Percentiles rank a stretch among this genome's conserved stretches.
Conservation (phyloP, 2,797 vertebrate genomes). For the Heteromormyrus szaboi region DNA sequence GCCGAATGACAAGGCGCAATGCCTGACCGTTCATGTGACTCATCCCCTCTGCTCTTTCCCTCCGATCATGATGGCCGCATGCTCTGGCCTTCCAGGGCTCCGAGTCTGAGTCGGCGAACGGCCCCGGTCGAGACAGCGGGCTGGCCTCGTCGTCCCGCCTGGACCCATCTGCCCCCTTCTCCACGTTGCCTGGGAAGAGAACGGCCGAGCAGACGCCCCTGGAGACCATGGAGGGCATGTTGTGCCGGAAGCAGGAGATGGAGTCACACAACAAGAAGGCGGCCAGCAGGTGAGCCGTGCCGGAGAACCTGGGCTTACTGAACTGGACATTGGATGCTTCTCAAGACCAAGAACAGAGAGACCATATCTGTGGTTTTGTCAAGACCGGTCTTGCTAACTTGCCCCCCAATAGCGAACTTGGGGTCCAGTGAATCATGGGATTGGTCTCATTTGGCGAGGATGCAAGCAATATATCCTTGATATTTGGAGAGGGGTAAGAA, state of each 20-base stretch:
- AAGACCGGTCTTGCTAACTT: background rate
- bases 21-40: background rate
- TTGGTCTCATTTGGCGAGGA: background rate
- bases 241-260: slow-evolving; percentile 90
- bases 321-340: background rate
- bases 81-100: slow-evolving; percentile 60
- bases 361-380: background rate
- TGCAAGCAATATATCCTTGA: background rate
- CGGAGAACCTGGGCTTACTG: background rate
- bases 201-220: slow-evolving; percentile 52
- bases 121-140: slow-evolving; percentile 66
- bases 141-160: slow-evolving; percentile 62
- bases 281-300: slow-evolving; percentile 68
- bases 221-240: slow-evolving; percentile 76
- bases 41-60: background rate
- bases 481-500: background rate
- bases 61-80: background rate
- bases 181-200: slow-evolving; percentile 64
- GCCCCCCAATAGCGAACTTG: background rate
- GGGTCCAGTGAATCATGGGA: background rate
- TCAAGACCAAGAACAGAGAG: background rate
- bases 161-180: slow-evolving; percentile 53
- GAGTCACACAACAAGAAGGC: slow-evolving; percentile 84
- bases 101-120: slow-evolving; percentile 67
- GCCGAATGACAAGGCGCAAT: background rate